Base-by-base conservation (phyloP, 2,888 invertebrate genomes). In the Papilio demoleus region DNA sequence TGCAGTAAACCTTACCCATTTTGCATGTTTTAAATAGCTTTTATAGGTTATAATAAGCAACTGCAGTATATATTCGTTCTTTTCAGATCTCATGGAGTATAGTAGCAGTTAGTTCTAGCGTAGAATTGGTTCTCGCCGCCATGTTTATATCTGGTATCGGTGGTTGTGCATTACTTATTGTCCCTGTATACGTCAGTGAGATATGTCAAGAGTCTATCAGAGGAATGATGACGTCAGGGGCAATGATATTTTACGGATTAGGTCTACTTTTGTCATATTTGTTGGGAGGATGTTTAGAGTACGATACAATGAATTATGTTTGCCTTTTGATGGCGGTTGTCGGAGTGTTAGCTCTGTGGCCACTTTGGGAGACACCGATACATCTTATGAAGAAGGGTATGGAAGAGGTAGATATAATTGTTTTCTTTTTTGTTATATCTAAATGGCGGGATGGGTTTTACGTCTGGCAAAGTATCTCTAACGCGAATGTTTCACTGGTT, bases 261-360 rank as follows among this genome's bases (percentile, higher is more conserved):
- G 91, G 91, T 0, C 79, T 84, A 75, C 74, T 90, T 14, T n/a
- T 86, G 0, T 86, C 88, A 0, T 89, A 89, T 67, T 42, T 86
- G 0, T 60, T 88, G 3, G 89, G 90, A 2, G 88, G 88, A 0
- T 77, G 73, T 5, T 58, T 88, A 58, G 72, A 78, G 1, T 91
- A 90, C 63, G 38, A 81, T 14, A 62, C 70, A 0, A 85, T 87
- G 82, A 75, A 83, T 5, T 88, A 88, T 67, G 68, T 78, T 0
- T 81, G 82, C 12, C 68, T 89, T 2, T 71, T 79, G 0, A 56
- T 86, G 38, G 70, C 85, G 0, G 78, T 79, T 0, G 1, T 77
- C 0, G 82, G 81, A 0, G 72, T 82, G 0, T 42, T 79, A 0
- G 5, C 84, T 22, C 40, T 88, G 5, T 27, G 47, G 9, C 24